Evolutionary conservation across 2,797 vertebrate species (phyloP).

Genomic region (Ibycter americanus): DNA sequence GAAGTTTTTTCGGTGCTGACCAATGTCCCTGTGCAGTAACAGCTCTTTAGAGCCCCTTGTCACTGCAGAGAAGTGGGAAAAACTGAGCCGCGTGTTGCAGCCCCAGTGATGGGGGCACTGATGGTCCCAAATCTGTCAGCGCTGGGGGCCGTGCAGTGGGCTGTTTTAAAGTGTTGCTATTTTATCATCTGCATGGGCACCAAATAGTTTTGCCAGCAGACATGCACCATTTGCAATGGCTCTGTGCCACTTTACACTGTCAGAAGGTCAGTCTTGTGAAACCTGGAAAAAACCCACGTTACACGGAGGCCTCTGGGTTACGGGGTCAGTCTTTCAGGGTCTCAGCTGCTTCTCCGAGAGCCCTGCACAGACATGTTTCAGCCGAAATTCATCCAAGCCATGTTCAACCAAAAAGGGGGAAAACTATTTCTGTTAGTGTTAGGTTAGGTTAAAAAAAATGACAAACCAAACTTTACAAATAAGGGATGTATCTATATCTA

Average conservation of each 20-base stretch:
- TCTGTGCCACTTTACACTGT: background rate
- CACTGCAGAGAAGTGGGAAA: background rate
- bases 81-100: background rate
- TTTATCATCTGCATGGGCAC: background rate
- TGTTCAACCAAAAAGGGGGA: background rate
- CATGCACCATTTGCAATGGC: background rate
- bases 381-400: background rate
- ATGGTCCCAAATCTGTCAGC: background rate
- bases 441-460: background rate
- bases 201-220: background rate
- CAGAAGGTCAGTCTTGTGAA: conserved; percentile 38
- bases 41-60: background rate
- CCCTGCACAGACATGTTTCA: background rate
- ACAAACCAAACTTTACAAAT: background rate
- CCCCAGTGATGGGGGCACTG: accelerated
- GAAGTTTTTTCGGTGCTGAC: background rate
- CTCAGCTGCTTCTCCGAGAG: background rate
- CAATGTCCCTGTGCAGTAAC: background rate
- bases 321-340: background rate
- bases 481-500: background rate
- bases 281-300: background rate
- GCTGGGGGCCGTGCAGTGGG: background rate
- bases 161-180: background rate
- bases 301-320: background rate
- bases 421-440: background rate